Percentiles rank a stretch among this genome's conserved stretches.
These are phyloP conservation scores for Drosophila subquinaria DNA, from an alignment of 2,888 invertebrate genomes.

Conservation along the genomic window DNA sequence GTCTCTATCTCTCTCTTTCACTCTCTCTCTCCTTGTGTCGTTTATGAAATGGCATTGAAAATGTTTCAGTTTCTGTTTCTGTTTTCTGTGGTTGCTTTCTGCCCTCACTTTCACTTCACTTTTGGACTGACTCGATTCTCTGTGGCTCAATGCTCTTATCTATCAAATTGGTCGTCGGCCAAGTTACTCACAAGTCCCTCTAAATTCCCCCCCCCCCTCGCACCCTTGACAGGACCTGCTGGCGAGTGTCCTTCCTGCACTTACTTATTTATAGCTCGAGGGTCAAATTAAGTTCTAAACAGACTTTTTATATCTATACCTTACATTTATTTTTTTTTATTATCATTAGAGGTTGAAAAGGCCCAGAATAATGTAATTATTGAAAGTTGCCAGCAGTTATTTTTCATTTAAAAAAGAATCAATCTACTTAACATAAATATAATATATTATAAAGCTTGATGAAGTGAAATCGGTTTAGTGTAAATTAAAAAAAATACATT, in stretches of 20 bases:
- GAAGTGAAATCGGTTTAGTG: neutral
- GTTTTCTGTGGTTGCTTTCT: slow-evolving; percentile 22
- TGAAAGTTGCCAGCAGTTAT: slow-evolving; percentile 17
- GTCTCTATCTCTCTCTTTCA: slow-evolving; percentile 16
- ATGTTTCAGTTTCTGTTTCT: slow-evolving; percentile 52
- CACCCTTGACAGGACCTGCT: slow-evolving; percentile 17
- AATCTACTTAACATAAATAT: neutral
- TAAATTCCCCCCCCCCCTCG: neutral
- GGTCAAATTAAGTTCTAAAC: slow-evolving; percentile 66
- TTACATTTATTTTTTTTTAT: slow-evolving; percentile 24
- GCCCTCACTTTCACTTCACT: slow-evolving; percentile 45
- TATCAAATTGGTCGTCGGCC: slow-evolving; percentile 73
- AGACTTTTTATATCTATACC: slow-evolving; percentile 57
- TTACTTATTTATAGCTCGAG: slow-evolving; percentile 75
- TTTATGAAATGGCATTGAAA: slow-evolving; percentile 81
- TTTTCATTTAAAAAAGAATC: neutral
- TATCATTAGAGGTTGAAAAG: slow-evolving; percentile 14
- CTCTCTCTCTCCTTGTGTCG: slow-evolving; percentile 24
- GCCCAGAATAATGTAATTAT: slow-evolving; percentile 52
- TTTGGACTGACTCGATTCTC: slow-evolving; percentile 40
- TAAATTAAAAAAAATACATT: too few relatives aligned
- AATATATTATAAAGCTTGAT: neutral
- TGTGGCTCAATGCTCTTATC: slow-evolving; percentile 69
- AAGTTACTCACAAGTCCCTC: slow-evolving; percentile 28
- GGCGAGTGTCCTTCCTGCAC: slow-evolving; percentile 33